These are phyloP conservation scores for Apocheima hispidaria DNA, from an alignment of 2,888 invertebrate species.

Conservation along the genomic window DNA sequence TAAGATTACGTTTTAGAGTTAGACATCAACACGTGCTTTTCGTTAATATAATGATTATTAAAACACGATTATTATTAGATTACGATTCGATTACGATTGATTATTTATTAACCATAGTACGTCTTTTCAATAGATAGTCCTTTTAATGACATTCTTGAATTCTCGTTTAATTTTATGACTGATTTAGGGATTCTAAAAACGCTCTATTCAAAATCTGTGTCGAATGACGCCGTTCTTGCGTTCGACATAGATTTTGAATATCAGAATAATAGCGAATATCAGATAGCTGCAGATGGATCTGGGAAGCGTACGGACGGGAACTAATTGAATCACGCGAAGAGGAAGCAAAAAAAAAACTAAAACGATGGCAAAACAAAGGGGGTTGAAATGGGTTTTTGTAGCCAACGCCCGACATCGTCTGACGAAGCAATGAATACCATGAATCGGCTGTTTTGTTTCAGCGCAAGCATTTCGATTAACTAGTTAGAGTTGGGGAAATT, in stretches of 20 bases:
- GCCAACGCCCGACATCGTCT: conserved; percentile 44
- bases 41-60: no score
- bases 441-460: conserved; percentile 59
- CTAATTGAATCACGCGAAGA: conserved; percentile 56
- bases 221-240: neutral
- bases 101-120: no score
- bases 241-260: no score
- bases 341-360: conserved; percentile 51
- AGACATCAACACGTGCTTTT: no score
- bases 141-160: no score
- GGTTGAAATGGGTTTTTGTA: conserved; percentile 56
- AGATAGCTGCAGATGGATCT: conserved; percentile 25
- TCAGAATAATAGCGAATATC: neutral
- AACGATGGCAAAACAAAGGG: conserved; percentile 51
- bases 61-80: no score
- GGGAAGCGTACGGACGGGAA: conserved; percentile 28
- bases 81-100: no score
- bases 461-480: conserved; percentile 47
- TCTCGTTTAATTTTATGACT: no score
- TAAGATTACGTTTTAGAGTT: no score
- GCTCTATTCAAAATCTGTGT: neutral
- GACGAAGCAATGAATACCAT: conserved; percentile 47
- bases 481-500: conserved; percentile 46
- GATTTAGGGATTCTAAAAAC: neutral
- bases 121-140: no score